These are phyloP conservation scores for Drosophila pegasa DNA, from an alignment of 2,888 invertebrate genomes.

Conservation along the genomic window DNA sequence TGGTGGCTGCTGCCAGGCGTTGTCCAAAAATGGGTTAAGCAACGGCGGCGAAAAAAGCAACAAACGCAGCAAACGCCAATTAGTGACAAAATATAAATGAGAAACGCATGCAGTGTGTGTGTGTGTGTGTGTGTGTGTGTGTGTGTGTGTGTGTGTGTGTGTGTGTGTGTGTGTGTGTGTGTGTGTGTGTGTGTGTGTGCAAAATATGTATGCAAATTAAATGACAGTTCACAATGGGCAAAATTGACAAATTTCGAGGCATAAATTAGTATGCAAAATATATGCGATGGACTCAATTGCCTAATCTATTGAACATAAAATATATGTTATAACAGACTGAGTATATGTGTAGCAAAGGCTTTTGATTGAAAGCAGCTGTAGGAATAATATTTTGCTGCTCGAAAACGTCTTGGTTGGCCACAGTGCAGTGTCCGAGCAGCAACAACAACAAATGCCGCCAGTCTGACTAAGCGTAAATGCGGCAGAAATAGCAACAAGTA, in stretches of 20 bases:
- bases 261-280: neutral
- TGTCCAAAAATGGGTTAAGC: conserved; percentile 66
- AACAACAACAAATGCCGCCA: conserved; percentile 61
- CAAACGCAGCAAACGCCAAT: conserved; percentile 68
- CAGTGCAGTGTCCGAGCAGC: conserved; percentile 41
- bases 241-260: neutral
- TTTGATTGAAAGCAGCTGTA: neutral
- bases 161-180: conserved; percentile 12
- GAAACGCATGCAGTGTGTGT: conserved; percentile 55
- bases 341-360: no score
- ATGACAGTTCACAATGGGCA: conserved; percentile 29
- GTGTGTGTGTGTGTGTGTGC: conserved; percentile 29
- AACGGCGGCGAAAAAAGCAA: conserved; percentile 44
- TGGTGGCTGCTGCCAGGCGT: conserved; percentile 28
- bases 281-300: neutral
- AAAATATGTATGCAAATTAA: conserved; percentile 62
- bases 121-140: conserved; percentile 10
- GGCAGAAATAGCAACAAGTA: conserved; percentile 78
- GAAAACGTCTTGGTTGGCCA: neutral
- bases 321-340: neutral
- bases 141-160: no score
- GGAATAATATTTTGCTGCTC: neutral
- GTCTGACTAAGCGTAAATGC: conserved; percentile 73
- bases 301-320: neutral
- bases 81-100: conserved; percentile 76